Base-by-base conservation (phyloP, 2,797 vertebrate genomes). In the Harpagifer antarcticus region DNA sequence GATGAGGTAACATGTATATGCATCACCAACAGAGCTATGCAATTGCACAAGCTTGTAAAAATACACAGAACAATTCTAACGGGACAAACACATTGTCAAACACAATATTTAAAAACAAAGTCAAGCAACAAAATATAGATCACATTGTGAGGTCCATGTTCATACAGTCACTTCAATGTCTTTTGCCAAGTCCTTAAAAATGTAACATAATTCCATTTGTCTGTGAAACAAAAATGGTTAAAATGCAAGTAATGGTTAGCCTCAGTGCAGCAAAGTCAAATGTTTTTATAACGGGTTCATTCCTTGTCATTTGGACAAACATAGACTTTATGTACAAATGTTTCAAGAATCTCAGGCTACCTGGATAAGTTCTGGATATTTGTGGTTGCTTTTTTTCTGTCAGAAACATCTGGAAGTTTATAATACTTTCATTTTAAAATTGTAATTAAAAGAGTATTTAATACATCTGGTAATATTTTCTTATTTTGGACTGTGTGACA, bases 261-360 rank as follows among this genome's bases (percentile, higher is more conserved):
- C 40, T 37, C 33, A 20, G 8, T 10, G 56, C 20, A 76, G 47
- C 43, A 56, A 62, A 79, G 77, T 75, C 69, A 78, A 85, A 84
- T 16, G 4, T 1, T 42, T 71, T 13, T 11, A 79, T 5, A 73
- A 58, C 67, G 37, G 8, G 8, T 19, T 45, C 40, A 68, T n/a
- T 57, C 54, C 63, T 49, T 43, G n/a, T 48, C 19, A 50, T 59
- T 73, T 52, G 20, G 16, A 63, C 2, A 72, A 58, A 69, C 23
- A 60, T 17, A 37, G 33, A 37, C 63, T 15, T 43, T 65, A 16
- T 62, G 5, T 5, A 64, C 70, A 57, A 58, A 75, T 17, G 7
- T 74, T 85, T 88, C 76, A 86, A 89, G 83, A 74, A 66, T 72
- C 60, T 71, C 84, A 87, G 79, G 76, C 52, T 82, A 74, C 76